A percentile compares a stretch with the other conserved stretches of the same genome.
Evolutionary conservation across 2,888 invertebrate species (phyloP).

Genomic region (Elmis aenea): DNA sequence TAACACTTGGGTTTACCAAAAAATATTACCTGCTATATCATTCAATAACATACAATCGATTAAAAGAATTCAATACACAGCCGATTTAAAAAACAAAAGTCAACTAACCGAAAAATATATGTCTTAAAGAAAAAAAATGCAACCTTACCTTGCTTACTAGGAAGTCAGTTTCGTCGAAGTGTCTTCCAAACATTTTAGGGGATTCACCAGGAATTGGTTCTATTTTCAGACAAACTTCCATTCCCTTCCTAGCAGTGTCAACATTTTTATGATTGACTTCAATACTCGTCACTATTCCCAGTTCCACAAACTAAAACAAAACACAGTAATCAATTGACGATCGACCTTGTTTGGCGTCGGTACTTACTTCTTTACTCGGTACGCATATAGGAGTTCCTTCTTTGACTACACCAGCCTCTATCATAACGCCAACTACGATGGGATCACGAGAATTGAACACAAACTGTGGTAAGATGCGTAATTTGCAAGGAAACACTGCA

Average conservation of each 20-base stretch:
- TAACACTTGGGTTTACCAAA: no score
- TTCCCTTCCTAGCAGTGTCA: conserved; percentile 91
- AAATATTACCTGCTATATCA: no score
- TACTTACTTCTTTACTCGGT: conserved; percentile 84
- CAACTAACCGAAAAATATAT: no score
- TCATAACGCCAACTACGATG: conserved; percentile 92
- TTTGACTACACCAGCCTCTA: conserved; percentile 92
- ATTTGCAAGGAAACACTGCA: conserved; percentile 97
- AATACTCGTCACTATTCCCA: conserved; percentile 92
- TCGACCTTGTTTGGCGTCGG: not conserved
- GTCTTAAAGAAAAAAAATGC: conserved; percentile 17
- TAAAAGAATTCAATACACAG: no score
- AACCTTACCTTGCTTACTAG: conserved; percentile 84
- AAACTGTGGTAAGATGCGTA: conserved; percentile 77
- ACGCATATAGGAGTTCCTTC: conserved; percentile 98
- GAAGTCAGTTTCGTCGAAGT: conserved; percentile 95
- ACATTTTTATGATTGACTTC: conserved; percentile 94
- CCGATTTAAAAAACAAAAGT: no score
- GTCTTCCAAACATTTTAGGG: conserved; percentile 97
- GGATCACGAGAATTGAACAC: conserved; percentile 98
- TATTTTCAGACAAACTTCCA: conserved; percentile 95
- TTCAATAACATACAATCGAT: no score
- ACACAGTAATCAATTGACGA: conserved; percentile 2
- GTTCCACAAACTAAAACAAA: conserved; percentile 76
- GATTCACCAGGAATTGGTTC: conserved; percentile 97